Evolutionary conservation across 2,888 invertebrate genomes (phyloP), one percentile per base, ranked within the genome.

Genomic region (Lordiphosa andalusiaca): DNA sequence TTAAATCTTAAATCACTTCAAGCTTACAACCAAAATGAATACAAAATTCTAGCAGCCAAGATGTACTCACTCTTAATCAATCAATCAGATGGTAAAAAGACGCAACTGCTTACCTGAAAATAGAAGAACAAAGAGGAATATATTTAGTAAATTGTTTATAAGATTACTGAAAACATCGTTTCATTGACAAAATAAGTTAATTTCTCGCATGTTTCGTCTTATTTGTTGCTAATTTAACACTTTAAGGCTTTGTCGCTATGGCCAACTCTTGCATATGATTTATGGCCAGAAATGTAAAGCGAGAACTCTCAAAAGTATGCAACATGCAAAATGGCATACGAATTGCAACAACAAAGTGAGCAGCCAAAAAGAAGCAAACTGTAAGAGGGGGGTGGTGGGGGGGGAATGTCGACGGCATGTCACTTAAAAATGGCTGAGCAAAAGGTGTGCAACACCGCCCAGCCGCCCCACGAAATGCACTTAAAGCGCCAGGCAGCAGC

Each of bases 381-480:
- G 21, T 36, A 33, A 41, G n/a, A 19, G 10, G 44, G 3, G 12
- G 33, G 3, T 33, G 4, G 4, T 6, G 33, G 35, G 33, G 38
- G 6, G 36, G 25, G 66, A 81, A 69, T 81, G 69, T 72, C 76
- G 68, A 56, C 83, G 59, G 83, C 73, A 72, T 78, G 83, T 77
- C 80, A 82, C 77, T 82, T 82, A 78, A 78, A 78, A 75, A 78
- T 73, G 72, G 72, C 66, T 72, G 53, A 65, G 70, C 46, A 52
- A 55, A 66, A 70, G 82, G 72, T 65, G 54, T 50, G 65, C 35
- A 63, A 47, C 39, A 48, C 37, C 63, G 39, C 23, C 23, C 9
- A 19, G 4, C 30, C 19, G 44, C 9, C 71, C 60, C 30, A 30
- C 30, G 69, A 73, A 73, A 73, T 75, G 80, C 76, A 78, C 82